These are phyloP conservation scores for Atractosteus spatula DNA, from an alignment of 2,113 vertebrate genomes.

Conservation along the genomic window DNA sequence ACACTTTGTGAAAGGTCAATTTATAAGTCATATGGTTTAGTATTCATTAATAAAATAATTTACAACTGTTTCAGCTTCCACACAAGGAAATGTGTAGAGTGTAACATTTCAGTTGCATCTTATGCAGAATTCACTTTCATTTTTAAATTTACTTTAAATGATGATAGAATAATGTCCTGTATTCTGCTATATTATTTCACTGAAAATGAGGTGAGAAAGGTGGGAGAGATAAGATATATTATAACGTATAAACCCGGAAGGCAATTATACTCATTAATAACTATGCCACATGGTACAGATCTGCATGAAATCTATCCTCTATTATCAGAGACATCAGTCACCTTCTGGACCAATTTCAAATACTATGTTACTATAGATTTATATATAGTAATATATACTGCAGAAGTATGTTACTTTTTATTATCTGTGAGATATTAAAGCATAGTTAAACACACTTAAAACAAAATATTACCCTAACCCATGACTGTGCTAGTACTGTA, in stretches of 20 bases:
- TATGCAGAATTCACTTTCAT: background rate
- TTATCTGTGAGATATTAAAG: background rate
- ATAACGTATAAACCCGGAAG: slow-evolving; percentile 19
- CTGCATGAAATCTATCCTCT: slow-evolving; percentile 22
- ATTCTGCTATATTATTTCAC: slow-evolving; percentile 19
- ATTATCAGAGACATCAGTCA: slow-evolving; percentile 23
- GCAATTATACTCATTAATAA: slow-evolving; percentile 30
- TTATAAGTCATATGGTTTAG: too few species aligned
- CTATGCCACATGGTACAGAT: slow-evolving; percentile 15
- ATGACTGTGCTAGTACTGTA: too few species aligned
- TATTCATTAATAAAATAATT: too few species aligned
- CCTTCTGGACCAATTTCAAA: slow-evolving; percentile 11
- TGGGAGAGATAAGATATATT: slow-evolving; percentile 21
- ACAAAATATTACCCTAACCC: too few species aligned
- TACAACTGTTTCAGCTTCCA: too few species aligned
- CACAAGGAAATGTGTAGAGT: too few species aligned
- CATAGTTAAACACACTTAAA: too few species aligned
- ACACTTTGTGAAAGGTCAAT: too few species aligned
- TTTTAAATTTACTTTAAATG: slow-evolving; percentile 11
- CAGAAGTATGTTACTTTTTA: background rate
- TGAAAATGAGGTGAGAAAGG: slow-evolving; percentile 16
- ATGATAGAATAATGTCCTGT: slow-evolving; percentile 5
- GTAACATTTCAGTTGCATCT: too few species aligned
- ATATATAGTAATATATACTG: background rate
- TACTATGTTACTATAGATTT: background rate